These are phyloP conservation scores for Anhinga rufa DNA, from an alignment of 2,113 vertebrate species.

Conservation along the genomic window DNA sequence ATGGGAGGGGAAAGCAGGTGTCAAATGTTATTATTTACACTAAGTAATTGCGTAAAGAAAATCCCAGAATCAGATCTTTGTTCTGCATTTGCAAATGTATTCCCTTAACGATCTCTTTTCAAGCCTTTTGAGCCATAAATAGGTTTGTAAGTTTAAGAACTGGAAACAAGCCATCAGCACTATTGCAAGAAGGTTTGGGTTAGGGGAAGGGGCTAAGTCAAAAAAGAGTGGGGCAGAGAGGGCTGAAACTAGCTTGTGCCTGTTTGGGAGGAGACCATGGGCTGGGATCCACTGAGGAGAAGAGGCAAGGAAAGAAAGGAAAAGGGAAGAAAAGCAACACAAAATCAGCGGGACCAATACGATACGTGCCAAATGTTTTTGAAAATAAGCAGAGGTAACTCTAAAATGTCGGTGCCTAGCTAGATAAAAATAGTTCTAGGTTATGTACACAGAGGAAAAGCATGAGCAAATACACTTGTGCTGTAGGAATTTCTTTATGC, in stretches of 20 bases:
- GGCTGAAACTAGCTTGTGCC: background rate
- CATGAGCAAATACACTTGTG: background rate
- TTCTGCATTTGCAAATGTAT: background rate
- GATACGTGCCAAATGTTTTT: background rate
- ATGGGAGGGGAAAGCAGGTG: conserved; percentile 9
- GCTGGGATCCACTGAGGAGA: background rate
- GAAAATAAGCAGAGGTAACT: conserved; percentile 15
- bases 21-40: conserved; percentile 33
- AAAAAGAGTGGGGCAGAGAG: background rate
- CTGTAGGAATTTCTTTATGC: background rate
- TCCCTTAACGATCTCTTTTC: background rate
- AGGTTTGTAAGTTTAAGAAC: conserved; percentile 8
- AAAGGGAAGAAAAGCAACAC: background rate
- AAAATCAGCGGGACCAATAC: background rate
- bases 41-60: background rate
- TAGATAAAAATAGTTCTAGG: background rate
- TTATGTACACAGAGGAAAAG: background rate
- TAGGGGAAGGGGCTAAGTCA: background rate
- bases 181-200: background rate
- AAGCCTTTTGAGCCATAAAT: background rate
- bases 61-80: background rate
- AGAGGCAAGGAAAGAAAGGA: background rate
- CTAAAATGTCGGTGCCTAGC: background rate
- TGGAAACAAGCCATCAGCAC: conserved; percentile 3
- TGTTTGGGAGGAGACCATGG: background rate